Evolutionary conservation across 2,888 invertebrate species (phyloP), one percentile per base, ranked within the genome.

Genomic region (Brachyptera putata): DNA sequence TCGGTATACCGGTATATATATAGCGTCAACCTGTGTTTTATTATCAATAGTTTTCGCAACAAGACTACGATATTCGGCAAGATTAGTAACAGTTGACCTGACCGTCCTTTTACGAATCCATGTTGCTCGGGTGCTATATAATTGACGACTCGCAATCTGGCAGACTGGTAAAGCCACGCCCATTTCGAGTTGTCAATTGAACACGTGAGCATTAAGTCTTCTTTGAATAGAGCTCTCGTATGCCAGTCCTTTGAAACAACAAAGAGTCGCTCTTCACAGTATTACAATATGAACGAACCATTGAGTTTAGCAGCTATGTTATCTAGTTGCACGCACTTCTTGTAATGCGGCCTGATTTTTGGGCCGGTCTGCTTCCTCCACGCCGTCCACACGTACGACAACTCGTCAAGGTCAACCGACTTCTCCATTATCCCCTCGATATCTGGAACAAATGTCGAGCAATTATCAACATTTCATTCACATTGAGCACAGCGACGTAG

Each of bases 381-480:
- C 68, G 87, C 82, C 2, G 81, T 72, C 93, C 94, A 94, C 1
- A 84, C 77, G 69, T 89, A 81, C 69, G 85, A 82, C 65, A 95
- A 73, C 69, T 89, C 87, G n/a, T 90, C 85, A 1, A 88, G 86
- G 70, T 93, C 81, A 57, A 85, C 80, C 3, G 71, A 70, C 46
- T 64, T 67, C 1, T 68, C 68, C 60, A 75, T 61, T 11, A 73
- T 67, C 4, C 68, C 64, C 21, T 69, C 70, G 16, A 75, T 60
- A 55, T 72, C 74, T 71, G 65, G 58, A 39, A 30, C 34, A n/a
- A n/a, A 34, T 11, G 34, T n/a, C n/a, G n/a, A n/a, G n/a, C n/a
- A n/a, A n/a, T n/a, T n/a, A n/a, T n/a, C n/a, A n/a, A n/a, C n/a
- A n/a, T n/a, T n/a, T n/a, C n/a, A n/a, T n/a, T n/a, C n/a, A n/a